phyloP scores from a whole-genome alignment of 2,113 vertebrate species.

The Myiozetetes cayanensis region DNA sequence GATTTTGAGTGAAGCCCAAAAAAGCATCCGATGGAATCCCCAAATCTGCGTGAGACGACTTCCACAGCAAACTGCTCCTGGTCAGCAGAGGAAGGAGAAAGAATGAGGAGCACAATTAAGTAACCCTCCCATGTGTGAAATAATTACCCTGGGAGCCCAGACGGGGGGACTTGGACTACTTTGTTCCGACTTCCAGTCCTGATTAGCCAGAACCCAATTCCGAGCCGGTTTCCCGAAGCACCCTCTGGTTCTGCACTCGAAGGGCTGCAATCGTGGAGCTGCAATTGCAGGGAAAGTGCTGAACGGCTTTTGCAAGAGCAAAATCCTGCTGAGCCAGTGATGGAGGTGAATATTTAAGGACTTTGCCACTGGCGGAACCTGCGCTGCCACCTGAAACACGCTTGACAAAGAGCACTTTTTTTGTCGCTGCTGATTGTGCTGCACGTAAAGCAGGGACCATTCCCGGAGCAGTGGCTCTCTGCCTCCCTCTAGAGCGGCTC shows the following conservation, averaged over 20 bases:
- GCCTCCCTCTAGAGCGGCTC: constrained; percentile 67
- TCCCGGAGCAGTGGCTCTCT: constrained; percentile 40
- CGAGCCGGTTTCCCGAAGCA: background rate
- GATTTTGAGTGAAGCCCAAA: background rate
- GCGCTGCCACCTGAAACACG: constrained; percentile 29
- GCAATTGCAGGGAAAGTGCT: constrained; percentile 32
- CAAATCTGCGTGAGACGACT: fast-evolving
- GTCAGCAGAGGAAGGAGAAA: background rate
- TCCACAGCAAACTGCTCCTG: fast-evolving
- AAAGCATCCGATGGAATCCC: background rate
- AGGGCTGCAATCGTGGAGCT: background rate
- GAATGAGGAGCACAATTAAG: background rate
- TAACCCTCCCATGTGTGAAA: background rate
- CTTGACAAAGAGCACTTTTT: background rate
- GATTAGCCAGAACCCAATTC: background rate
- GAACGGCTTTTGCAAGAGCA: background rate
- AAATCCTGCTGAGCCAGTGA: constrained; percentile 44
- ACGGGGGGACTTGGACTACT: background rate
- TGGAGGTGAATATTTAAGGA: constrained; percentile 46
- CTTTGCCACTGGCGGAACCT: constrained; percentile 33
- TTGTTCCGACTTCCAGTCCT: background rate
- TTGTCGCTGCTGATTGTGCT: background rate
- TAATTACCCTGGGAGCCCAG: background rate
- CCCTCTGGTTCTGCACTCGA: background rate
- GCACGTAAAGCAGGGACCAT: background rate